Evolutionary conservation across 2,888 invertebrate species (phyloP).

Genomic region (Erebia aethiops): DNA sequence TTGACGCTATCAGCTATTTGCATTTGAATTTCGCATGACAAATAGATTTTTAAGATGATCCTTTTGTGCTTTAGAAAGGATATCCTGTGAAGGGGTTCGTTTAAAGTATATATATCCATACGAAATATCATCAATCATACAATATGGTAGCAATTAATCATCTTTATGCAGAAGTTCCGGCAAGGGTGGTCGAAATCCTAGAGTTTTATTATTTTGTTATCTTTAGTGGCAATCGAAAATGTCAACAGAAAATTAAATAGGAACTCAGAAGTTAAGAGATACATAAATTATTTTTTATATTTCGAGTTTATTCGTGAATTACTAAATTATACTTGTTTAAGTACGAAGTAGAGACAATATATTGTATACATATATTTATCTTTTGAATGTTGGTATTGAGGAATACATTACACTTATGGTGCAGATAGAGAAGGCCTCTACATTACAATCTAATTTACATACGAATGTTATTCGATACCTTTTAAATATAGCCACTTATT

Average conservation of each 20-base stretch:
- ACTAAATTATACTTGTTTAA: no score
- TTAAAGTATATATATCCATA: constrained; percentile 46
- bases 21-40: constrained; percentile 62
- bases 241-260: not conserved
- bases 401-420: constrained; percentile 31
- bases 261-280: not conserved
- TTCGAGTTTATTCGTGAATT: no score
- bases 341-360: no score
- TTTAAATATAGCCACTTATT: constrained; percentile 46
- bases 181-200: constrained; percentile 52
- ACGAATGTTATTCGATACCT: constrained; percentile 52
- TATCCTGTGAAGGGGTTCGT: constrained; percentile 48
- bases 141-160: constrained; percentile 72
- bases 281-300: no score
- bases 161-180: constrained; percentile 51
- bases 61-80: constrained; percentile 57
- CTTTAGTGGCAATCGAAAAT: not conserved
- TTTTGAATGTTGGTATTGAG: constrained; percentile 24
- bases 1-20: constrained; percentile 55
- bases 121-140: constrained; percentile 70
- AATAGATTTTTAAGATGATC: constrained; percentile 71
- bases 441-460: constrained; percentile 52
- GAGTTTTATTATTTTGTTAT: not conserved
- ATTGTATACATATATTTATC: no score
- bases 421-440: constrained; percentile 43